phyloP scores from a whole-genome alignment of 2,797 vertebrate species.

The Malurus leucopterus region DNA sequence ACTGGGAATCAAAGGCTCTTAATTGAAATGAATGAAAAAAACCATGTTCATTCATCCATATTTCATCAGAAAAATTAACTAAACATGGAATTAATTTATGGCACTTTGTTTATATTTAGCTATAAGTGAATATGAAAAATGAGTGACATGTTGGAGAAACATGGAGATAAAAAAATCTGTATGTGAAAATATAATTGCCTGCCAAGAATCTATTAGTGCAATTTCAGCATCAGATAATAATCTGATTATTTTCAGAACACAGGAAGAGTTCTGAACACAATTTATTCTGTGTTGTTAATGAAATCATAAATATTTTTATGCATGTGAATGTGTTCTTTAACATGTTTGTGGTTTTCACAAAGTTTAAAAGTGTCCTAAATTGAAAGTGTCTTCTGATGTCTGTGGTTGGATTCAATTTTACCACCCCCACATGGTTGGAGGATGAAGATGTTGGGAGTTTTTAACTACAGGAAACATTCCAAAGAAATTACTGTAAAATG shows the following conservation, averaged over 20 bases:
- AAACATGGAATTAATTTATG: conserved; percentile 18
- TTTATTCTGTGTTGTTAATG: background rate
- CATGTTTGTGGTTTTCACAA: background rate
- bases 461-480: background rate
- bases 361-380: background rate
- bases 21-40: background rate
- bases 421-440: background rate
- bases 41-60: background rate
- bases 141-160: conserved; percentile 6
- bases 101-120: conserved; percentile 12
- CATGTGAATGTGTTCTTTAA: background rate
- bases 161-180: background rate
- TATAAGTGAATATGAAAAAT: conserved; percentile 17
- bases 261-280: background rate
- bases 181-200: background rate
- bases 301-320: background rate
- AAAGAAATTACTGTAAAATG: background rate
- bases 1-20: background rate
- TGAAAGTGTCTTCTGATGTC: background rate
- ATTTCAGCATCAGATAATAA: conserved; percentile 3
- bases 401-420: background rate
- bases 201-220: background rate
- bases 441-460: background rate
- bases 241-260: conserved; percentile 17
- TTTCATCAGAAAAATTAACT: conserved; percentile 15